Evolutionary conservation across 2,113 vertebrate species (phyloP).

Genomic region (Dicentrarchus labrax): DNA sequence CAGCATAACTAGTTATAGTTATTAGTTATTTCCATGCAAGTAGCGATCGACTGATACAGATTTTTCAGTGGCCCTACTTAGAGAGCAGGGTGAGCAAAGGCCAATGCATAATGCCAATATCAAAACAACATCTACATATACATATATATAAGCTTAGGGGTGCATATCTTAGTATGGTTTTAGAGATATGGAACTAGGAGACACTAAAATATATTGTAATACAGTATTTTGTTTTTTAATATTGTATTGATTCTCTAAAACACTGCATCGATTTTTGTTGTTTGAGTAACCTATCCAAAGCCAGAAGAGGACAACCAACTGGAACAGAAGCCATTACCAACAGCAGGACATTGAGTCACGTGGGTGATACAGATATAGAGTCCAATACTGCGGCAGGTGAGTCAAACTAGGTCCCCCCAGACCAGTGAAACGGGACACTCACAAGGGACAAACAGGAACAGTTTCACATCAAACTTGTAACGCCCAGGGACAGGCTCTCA

Average conservation of each 20-base stretch:
- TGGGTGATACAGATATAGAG: background rate
- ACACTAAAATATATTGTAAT: background rate
- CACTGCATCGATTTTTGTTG: no score
- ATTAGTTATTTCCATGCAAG: background rate
- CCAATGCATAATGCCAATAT: no score
- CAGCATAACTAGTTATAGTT: background rate
- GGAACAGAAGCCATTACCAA: no score
- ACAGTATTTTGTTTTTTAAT: no score
- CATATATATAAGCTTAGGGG: background rate
- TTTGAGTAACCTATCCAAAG: background rate
- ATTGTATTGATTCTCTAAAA: no score
- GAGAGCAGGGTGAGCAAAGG: no score
- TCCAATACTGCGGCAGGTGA: background rate
- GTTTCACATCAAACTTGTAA: background rate
- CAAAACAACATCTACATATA: no score
- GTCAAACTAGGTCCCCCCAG: background rate
- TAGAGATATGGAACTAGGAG: background rate
- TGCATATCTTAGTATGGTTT: background rate
- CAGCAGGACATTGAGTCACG: no score
- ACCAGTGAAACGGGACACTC: background rate
- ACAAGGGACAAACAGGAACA: background rate
- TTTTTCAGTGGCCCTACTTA: no score
- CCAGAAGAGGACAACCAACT: background rate
- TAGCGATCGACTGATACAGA: no score
- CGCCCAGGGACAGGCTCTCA: background rate